Evolutionary conservation across 2,113 vertebrate species (phyloP).

Genomic region (Cinclus cinclus): DNA sequence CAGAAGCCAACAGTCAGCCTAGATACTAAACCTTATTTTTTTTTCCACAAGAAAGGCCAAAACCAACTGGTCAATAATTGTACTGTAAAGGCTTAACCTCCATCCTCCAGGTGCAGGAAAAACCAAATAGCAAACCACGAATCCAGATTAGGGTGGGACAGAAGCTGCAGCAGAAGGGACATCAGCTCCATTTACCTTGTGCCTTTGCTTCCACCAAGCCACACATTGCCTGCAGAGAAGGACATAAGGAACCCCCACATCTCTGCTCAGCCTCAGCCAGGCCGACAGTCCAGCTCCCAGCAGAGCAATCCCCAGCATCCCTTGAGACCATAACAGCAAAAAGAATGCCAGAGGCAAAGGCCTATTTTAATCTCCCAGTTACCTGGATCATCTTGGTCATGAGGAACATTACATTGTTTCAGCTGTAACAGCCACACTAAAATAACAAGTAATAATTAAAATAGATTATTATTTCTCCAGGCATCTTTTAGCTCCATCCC

Average conservation of each 20-base stretch:
- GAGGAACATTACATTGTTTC: neutral
- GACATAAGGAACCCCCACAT: neutral
- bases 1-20: neutral
- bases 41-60: no score
- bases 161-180: neutral
- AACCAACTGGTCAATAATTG: neutral
- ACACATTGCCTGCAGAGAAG: accelerated
- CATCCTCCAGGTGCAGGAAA: neutral
- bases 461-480: neutral
- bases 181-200: neutral
- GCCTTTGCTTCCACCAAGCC: neutral
- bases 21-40: neutral
- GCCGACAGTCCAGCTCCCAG: neutral
- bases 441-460: neutral
- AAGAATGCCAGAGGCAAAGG: neutral
- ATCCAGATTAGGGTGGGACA: neutral
- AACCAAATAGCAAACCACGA: neutral
- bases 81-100: neutral
- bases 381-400: neutral
- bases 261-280: neutral
- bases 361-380: neutral
- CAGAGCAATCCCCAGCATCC: neutral
- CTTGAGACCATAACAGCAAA: neutral
- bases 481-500: neutral
- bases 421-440: neutral